A percentile compares a stretch with the other conserved stretches of the same genome.
Conservation (phyloP, 2,888 invertebrate genomes). For the Nycteola revayana region DNA sequence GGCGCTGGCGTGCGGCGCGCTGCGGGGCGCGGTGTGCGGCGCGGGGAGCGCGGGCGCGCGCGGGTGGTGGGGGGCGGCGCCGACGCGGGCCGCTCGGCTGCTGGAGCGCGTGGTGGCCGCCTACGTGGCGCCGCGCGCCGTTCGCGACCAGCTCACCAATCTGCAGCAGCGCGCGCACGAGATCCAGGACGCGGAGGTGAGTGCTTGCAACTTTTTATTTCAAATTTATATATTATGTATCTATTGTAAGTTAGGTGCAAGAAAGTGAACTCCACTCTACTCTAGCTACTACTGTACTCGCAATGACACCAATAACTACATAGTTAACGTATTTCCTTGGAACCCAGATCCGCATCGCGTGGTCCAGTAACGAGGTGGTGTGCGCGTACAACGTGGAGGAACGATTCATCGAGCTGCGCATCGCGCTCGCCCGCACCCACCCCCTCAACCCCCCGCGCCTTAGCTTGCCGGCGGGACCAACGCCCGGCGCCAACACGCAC, state of each 20-base stretch:
- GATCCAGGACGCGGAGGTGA: slow-evolving; percentile 32
- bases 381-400: slow-evolving; percentile 93
- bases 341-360: slow-evolving; percentile 85
- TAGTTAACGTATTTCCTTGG: too few species aligned
- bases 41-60: slow-evolving; percentile 88
- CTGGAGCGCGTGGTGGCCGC: slow-evolving; percentile 78
- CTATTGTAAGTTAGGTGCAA: too few species aligned
- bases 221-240: too few species aligned
- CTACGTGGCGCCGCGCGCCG: slow-evolving; percentile 36
- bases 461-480: slow-evolving; percentile 19
- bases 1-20: slow-evolving; percentile 85
- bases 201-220: background rate
- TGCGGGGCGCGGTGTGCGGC: slow-evolving; percentile 84
- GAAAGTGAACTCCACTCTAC: too few species aligned
- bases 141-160: slow-evolving; percentile 23
- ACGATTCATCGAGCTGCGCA: slow-evolving; percentile 88
- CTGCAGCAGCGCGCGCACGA: slow-evolving; percentile 25
- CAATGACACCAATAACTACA: too few species aligned
- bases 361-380: slow-evolving; percentile 88
- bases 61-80: slow-evolving; percentile 89
- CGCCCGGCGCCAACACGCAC: slow-evolving; percentile 38
- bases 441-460: slow-evolving; percentile 83
- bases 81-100: slow-evolving; percentile 63
- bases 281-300: too few species aligned
- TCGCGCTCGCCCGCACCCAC: slow-evolving; percentile 90